phyloP scores from a whole-genome alignment of 92 coral and sea anemone genomes.

The Bergia sp. region DNA sequence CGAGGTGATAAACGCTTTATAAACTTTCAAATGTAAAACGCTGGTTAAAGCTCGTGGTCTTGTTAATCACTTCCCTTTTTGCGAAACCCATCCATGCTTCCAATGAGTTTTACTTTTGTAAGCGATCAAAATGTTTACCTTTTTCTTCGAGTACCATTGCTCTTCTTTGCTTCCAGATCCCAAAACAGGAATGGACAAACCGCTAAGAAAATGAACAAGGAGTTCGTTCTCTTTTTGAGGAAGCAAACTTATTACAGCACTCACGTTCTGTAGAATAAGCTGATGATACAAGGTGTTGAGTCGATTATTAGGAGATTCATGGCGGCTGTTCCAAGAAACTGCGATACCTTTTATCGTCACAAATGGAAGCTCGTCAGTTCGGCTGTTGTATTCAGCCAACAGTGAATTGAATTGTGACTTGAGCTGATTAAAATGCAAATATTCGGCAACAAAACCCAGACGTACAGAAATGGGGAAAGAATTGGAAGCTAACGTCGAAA shows the following conservation, averaged over 20 bases:
- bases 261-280: constrained; percentile 40
- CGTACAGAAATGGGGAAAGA: background rate
- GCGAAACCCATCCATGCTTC: background rate
- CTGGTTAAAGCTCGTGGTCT: too few relatives aligned
- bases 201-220: constrained; percentile 49
- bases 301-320: constrained; percentile 45
- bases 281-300: constrained; percentile 1
- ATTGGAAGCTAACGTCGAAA: constrained; percentile 1
- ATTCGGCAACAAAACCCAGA: constrained; percentile 31
- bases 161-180: constrained; percentile 52
- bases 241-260: constrained; percentile 61
- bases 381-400: constrained; percentile 23
- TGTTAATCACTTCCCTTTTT: background rate
- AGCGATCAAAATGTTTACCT: constrained; percentile 45
- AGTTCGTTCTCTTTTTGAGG: constrained; percentile 53
- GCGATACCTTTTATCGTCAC: constrained; percentile 40
- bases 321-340: constrained; percentile 55
- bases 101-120: background rate
- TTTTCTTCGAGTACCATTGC: constrained; percentile 16
- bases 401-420: constrained; percentile 18
- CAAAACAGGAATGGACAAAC: constrained; percentile 48
- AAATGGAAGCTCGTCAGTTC: background rate
- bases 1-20: background rate
- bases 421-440: background rate
- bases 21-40: too few relatives aligned